Evolutionary conservation across 2,797 vertebrate genomes (phyloP), one percentile per base, ranked within the genome.

Genomic region (Gallinago stenura): DNA sequence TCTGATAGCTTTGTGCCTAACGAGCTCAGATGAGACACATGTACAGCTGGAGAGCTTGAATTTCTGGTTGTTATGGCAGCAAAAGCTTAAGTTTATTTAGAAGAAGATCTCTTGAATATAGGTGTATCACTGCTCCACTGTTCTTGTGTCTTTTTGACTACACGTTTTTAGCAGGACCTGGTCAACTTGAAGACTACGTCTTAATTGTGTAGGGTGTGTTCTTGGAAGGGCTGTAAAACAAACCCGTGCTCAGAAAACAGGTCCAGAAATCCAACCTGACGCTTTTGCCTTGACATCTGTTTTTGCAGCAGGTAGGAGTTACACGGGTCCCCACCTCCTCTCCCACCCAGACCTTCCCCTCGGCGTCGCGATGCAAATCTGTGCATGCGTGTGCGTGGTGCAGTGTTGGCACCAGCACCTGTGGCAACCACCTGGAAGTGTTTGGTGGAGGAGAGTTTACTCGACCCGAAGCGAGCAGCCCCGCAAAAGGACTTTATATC

Each of bases 351-450:
- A 3, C 48, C 12, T 43, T 37, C 46, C 62, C 51, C 46, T 68
- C 43, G 5, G 56, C 0, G 0, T 13, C 9, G 19, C 1, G 5
- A 8, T 39, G 25, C 53, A 14, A 4, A 37, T 39, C 33, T n/a
- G 9, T 43, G 3, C 7, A 0, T 12, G 2, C 0, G 3, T 22
- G 13, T 33, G 45, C 10, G 0, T 4, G 28, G 16, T 35, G 26
- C n/a, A 7, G 31, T 9, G 6, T n/a, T 61, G 26, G 15, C 83
- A 51, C 66, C 83, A 68, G 77, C 60, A 16, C 35, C 75, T 4
- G 1, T 24, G 56, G 73, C 61, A 65, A 21, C 45, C 45, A 8
- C 57, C 61, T 69, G 48, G 9, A 18, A 22, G 48, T 15, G 50
- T 41, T 61, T 45, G 3, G 4, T 35, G 86, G 43, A 75, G 91